Conservation (phyloP, 2,797 vertebrate genomes). For the Podarcis siculus region DNA sequence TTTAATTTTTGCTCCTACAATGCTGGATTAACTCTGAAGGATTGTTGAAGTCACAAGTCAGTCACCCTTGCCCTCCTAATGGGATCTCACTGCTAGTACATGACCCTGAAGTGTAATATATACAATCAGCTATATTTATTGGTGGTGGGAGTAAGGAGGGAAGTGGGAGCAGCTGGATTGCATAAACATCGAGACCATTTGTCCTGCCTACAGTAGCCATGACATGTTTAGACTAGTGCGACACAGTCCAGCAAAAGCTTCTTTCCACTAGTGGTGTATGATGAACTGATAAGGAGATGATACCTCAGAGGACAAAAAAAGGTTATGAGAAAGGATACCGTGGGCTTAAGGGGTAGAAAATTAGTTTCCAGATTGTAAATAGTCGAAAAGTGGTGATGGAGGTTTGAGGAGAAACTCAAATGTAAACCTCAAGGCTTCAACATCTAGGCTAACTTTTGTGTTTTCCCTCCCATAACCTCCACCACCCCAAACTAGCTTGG, state of each 20-base stretch:
- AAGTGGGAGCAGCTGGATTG: slow-evolving; percentile 44
- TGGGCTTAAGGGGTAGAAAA: not conserved
- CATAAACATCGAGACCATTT: slow-evolving; percentile 67
- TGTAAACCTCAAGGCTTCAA: too few relatives aligned
- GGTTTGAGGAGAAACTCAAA: not conserved
- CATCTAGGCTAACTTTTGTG: too few relatives aligned
- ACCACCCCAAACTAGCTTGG: too few relatives aligned
- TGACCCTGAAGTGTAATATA: slow-evolving; percentile 64
- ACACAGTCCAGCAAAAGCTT: slow-evolving; percentile 24
- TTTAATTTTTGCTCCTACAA: slow-evolving; percentile 75
- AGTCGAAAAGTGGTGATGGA: not conserved
- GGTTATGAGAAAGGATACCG: slow-evolving; percentile 15
- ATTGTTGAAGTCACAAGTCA: slow-evolving; percentile 76
- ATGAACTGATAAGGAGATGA: slow-evolving; percentile 13
- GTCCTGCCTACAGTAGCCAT: slow-evolving; percentile 47
- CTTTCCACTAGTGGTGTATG: slow-evolving; percentile 8
- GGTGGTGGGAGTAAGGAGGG: slow-evolving; percentile 38
- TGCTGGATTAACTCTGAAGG: slow-evolving; percentile 79
- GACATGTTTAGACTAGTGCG: slow-evolving; percentile 35
- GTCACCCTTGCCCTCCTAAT: slow-evolving; percentile 80
- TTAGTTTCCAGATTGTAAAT: not conserved
- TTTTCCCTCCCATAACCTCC: too few relatives aligned
- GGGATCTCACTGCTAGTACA: slow-evolving; percentile 74
- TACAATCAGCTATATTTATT: slow-evolving; percentile 79
- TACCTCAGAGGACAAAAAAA: not conserved